These are phyloP conservation scores for Diploscapter pachys DNA, from an alignment of 1,140 invertebrate species.

Conservation along the genomic window DNA sequence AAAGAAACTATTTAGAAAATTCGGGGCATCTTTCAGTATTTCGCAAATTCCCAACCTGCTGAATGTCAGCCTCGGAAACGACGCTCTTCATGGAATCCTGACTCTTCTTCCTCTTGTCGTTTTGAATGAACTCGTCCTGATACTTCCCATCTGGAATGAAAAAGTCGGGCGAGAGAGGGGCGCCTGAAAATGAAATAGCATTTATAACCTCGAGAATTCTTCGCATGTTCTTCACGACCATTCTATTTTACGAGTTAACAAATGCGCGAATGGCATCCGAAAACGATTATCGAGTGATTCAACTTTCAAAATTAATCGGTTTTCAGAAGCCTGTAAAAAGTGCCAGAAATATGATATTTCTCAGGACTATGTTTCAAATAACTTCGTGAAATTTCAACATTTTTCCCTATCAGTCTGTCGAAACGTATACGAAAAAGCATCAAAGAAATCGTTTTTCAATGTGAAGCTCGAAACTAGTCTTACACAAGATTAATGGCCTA, in stretches of 20 bases:
- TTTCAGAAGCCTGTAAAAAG: too few relatives aligned
- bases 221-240: too few relatives aligned
- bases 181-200: conserved; percentile 29
- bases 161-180: conserved; percentile 72
- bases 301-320: conserved; percentile 22
- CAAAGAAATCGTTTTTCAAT: too few relatives aligned
- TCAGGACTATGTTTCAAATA: too few relatives aligned
- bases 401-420: neutral
- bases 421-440: too few relatives aligned
- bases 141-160: conserved; percentile 41
- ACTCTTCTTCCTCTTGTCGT: conserved; percentile 42
- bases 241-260: too few relatives aligned
- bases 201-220: too few relatives aligned
- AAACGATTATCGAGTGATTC: too few relatives aligned
- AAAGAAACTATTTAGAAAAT: too few relatives aligned
- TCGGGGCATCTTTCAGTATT: too few relatives aligned
- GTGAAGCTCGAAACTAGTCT: neutral
- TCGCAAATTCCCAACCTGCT: conserved; percentile 60
- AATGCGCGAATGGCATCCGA: too few relatives aligned
- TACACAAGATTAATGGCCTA: conserved; percentile 65
- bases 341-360: too few relatives aligned
- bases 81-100: conserved; percentile 44
- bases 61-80: conserved; percentile 64
- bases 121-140: conserved; percentile 28
- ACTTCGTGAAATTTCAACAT: conserved; percentile 26